A percentile compares a stretch with the other conserved stretches of the same genome.
These are phyloP conservation scores for Poeciliopsis gracilis DNA, from an alignment of 2,797 vertebrate genomes.

Conservation along the genomic window DNA sequence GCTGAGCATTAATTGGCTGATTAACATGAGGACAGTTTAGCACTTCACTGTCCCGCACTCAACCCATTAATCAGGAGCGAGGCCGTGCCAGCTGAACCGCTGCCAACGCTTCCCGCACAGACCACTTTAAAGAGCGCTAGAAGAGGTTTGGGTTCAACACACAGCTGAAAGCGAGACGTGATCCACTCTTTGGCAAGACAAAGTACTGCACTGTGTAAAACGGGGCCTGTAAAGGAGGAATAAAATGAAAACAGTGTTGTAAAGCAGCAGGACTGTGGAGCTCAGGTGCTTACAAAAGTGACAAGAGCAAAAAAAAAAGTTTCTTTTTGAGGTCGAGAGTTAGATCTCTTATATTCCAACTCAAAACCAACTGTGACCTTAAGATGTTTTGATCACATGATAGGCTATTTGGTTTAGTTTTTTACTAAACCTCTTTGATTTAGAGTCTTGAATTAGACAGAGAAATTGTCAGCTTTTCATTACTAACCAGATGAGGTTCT, in stretches of 20 bases:
- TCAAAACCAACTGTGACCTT: not conserved
- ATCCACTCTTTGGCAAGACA: slow-evolving; percentile 51
- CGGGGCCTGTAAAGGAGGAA: slow-evolving; percentile 10
- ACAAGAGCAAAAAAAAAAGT: not conserved
- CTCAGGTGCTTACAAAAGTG: slow-evolving; percentile 6
- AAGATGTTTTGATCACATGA: slow-evolving; percentile 4
- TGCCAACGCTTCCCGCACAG: slow-evolving; percentile 63
- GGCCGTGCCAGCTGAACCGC: slow-evolving; percentile 73
- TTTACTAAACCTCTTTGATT: not conserved
- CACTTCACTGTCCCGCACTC: slow-evolving; percentile 75
- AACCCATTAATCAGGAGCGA: slow-evolving; percentile 73
- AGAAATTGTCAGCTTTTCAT: slow-evolving; percentile 22
- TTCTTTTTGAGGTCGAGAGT: not conserved
- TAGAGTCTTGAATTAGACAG: not conserved
- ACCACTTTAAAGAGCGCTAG: slow-evolving; percentile 48
- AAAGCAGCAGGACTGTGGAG: slow-evolving; percentile 5
- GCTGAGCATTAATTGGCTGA: slow-evolving; percentile 81
- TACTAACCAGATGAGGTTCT: slow-evolving; percentile 31
- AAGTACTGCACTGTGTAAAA: slow-evolving; percentile 42
- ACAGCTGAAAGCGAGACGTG: slow-evolving; percentile 49
- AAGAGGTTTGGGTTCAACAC: slow-evolving; percentile 46
- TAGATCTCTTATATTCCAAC: not conserved
- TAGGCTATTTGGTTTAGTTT: not conserved
- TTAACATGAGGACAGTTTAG: slow-evolving; percentile 83
- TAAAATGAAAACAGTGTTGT: slow-evolving; percentile 4